Conservation (phyloP, 1,140 invertebrate genomes). For the Goniozus legneri region DNA sequence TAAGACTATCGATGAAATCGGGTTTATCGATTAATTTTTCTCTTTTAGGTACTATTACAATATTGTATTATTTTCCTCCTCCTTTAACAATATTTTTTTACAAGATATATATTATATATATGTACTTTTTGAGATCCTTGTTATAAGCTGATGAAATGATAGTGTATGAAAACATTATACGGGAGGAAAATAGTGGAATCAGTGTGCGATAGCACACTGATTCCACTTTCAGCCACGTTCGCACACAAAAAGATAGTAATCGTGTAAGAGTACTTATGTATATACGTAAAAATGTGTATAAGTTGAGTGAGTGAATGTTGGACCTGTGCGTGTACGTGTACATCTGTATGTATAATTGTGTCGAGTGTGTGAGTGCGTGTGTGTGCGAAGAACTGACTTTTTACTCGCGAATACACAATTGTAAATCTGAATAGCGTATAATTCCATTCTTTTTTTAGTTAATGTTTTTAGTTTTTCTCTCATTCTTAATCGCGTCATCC, state of each 20-base stretch:
- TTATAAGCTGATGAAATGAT: neutral
- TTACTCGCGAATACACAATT: too few species aligned
- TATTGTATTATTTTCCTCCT: neutral
- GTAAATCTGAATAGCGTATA: too few species aligned
- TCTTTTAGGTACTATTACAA: too few species aligned
- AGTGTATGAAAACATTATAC: too few species aligned
- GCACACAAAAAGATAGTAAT: neutral
- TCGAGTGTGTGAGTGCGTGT: constrained; percentile 20
- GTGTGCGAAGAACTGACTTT: too few species aligned
- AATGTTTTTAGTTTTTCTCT: too few species aligned
- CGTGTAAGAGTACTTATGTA: constrained; percentile 29
- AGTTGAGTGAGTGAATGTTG: constrained; percentile 2
- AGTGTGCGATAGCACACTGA: neutral
- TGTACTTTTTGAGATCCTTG: too few species aligned
- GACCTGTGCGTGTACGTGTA: constrained; percentile 7
- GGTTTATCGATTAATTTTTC: neutral
- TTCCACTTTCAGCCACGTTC: neutral
- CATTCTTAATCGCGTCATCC: too few species aligned
- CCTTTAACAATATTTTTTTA: neutral
- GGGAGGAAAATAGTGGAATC: neutral
- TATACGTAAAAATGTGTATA: constrained; percentile 17
- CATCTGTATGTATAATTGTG: constrained; percentile 18
- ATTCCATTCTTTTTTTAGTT: too few species aligned
- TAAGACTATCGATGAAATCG: constrained; percentile 15
- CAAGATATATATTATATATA: too few species aligned